Percentiles rank a stretch among this genome's conserved stretches.
Evolutionary conservation across 2,797 vertebrate genomes (phyloP).

Genomic region (Leptoclinus maculatus): DNA sequence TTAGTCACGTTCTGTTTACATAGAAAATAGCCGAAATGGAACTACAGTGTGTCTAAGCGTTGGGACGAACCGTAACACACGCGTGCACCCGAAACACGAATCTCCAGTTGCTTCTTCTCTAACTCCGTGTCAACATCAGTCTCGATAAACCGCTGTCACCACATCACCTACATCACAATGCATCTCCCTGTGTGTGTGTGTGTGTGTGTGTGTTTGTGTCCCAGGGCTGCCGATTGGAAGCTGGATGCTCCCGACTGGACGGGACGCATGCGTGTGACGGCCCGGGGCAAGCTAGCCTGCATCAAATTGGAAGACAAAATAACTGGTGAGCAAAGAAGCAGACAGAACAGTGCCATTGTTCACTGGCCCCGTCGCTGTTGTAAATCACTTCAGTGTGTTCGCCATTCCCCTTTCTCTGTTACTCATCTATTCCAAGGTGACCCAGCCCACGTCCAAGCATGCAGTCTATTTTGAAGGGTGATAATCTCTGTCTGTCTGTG

Average conservation of each 20-base stretch:
- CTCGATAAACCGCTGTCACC: conserved; percentile 12
- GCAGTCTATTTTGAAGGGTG: conserved; percentile 40
- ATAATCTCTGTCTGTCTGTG: conserved; percentile 21
- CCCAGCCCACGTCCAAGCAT: conserved; percentile 43
- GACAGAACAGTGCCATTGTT: conserved; percentile 60
- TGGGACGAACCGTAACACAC: conserved; percentile 26
- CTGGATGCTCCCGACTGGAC: conserved; percentile 96
- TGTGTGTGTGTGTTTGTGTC: conserved; percentile 32
- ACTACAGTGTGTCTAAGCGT: conserved; percentile 15
- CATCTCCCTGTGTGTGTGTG: conserved; percentile 6
- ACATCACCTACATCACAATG: conserved; percentile 13
- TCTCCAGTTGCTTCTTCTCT: background rate
- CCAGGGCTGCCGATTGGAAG: conserved; percentile 97
- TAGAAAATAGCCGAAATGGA: conserved; percentile 17
- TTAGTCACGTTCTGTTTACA: conserved; percentile 59
- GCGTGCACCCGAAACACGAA: conserved; percentile 4
- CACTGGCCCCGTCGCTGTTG: conserved; percentile 46
- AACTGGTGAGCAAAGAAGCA: conserved; percentile 86
- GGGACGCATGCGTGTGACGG: conserved; percentile 93
- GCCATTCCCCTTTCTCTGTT: conserved; percentile 47
- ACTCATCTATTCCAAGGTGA: conserved; percentile 77
- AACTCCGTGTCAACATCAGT: conserved; percentile 20
- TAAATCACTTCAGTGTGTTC: conserved; percentile 69
- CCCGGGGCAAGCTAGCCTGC: conserved; percentile 92
- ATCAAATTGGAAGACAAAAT: conserved; percentile 96